Conservation (phyloP, 1,140 invertebrate species). For the Carposina sasakii region DNA sequence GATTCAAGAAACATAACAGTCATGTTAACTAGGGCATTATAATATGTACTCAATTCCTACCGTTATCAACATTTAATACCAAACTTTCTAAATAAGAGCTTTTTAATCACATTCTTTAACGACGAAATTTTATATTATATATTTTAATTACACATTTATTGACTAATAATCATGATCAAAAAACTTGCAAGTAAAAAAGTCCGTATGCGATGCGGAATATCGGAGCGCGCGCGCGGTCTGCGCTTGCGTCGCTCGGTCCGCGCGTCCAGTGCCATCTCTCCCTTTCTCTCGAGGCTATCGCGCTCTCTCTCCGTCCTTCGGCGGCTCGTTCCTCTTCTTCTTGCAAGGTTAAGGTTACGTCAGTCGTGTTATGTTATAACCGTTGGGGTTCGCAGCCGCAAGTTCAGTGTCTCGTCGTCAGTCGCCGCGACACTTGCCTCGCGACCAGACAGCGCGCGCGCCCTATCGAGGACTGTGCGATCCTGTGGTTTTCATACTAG, state of each 20-base stretch:
- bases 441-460: conserved; percentile 48
- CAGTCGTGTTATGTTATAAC: conserved; percentile 74
- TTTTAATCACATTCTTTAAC: too few species aligned
- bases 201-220: too few species aligned
- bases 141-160: too few species aligned
- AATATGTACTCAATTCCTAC: too few species aligned
- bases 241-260: conserved; percentile 18
- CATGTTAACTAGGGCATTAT: too few species aligned
- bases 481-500: conserved; percentile 65
- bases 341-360: conserved; percentile 74
- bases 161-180: too few species aligned
- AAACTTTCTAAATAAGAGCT: too few species aligned
- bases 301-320: conserved; percentile 72
- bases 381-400: conserved; percentile 68
- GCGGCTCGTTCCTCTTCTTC: conserved; percentile 70
- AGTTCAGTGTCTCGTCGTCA: conserved; percentile 73
- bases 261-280: conserved; percentile 46
- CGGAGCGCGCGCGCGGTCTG: conserved; percentile 4
- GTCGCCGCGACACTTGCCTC: conserved; percentile 64
- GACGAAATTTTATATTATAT: too few species aligned
- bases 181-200: too few species aligned
- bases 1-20: too few species aligned
- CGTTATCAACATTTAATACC: too few species aligned
- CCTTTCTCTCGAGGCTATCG: conserved; percentile 64
- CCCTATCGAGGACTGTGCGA: conserved; percentile 57